A percentile compares a stretch with the other conserved stretches of the same genome.
These are phyloP conservation scores for Drosophila chauvacae DNA, from an alignment of 1,140 invertebrate genomes.

Conservation along the genomic window DNA sequence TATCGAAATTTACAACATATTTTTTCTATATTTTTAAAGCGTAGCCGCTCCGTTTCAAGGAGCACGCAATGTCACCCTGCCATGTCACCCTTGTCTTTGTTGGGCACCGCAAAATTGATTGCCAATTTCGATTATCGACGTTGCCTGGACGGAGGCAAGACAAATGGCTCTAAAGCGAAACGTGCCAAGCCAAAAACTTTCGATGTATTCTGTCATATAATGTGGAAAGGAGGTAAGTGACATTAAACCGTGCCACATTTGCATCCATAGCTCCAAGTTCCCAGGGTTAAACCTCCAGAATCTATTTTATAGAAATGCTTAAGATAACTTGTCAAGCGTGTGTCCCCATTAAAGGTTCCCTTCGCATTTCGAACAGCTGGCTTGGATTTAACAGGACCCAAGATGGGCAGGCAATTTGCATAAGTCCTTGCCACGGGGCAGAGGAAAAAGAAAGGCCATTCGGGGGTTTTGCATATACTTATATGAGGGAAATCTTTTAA, in stretches of 20 bases:
- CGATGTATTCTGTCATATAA: not conserved
- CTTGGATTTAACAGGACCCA: slow-evolving; percentile 22
- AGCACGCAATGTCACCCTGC: slow-evolving; percentile 19
- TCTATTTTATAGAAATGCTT: slow-evolving; percentile 30
- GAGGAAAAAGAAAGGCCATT: slow-evolving; percentile 22
- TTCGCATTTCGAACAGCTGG: slow-evolving; percentile 36
- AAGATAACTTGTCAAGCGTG: slow-evolving; percentile 55
- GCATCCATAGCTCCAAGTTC: slow-evolving; percentile 10
- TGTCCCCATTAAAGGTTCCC: slow-evolving; percentile 58
- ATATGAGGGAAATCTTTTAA: not conserved
- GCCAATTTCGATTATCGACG: slow-evolving; percentile 54
- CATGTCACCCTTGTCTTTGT: slow-evolving; percentile 26
- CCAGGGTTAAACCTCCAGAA: slow-evolving; percentile 8
- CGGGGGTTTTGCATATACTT: slow-evolving; percentile 11
- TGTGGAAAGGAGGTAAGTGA: slow-evolving; percentile 26
- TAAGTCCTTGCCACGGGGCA: slow-evolving; percentile 62
- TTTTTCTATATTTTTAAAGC: slow-evolving; percentile 1
- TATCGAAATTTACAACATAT: not conserved
- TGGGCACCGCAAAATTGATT: slow-evolving; percentile 42
- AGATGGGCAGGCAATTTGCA: slow-evolving; percentile 57
- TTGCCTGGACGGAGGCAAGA: slow-evolving; percentile 18
- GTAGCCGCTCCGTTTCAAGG: slow-evolving; percentile 2
- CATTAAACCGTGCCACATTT: slow-evolving; percentile 11
- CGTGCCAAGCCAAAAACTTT: not conserved
- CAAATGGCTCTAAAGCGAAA: slow-evolving; percentile 16